Percentiles rank a stretch among this genome's conserved stretches.
These are phyloP conservation scores for Accipiter fasciatus DNA, from an alignment of 2,797 vertebrate genomes.

Conservation along the genomic window DNA sequence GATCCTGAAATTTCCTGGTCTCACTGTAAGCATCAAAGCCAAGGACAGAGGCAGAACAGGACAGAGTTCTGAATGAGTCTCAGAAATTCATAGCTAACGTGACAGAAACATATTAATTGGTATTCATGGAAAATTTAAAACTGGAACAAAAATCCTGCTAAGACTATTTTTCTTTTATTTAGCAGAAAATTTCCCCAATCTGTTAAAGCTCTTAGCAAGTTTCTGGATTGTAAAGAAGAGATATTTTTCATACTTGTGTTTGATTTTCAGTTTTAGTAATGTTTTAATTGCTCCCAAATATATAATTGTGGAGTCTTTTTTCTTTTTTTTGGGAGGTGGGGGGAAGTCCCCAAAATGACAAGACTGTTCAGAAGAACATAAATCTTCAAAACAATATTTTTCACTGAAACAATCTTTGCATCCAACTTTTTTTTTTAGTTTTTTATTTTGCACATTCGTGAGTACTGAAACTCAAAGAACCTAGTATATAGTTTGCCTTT, in stretches of 20 bases:
- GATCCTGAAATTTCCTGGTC: background rate
- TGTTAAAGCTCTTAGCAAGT: background rate
- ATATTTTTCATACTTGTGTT: background rate
- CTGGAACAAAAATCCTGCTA: background rate
- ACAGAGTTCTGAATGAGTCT: background rate
- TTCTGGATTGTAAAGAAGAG: background rate
- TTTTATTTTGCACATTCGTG: background rate
- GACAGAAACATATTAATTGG: background rate
- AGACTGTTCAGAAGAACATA: background rate
- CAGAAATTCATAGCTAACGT: background rate
- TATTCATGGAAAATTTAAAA: background rate
- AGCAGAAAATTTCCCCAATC: background rate
- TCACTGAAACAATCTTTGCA: background rate
- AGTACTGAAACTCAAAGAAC: background rate
- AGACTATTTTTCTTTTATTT: background rate
- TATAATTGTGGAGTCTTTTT: background rate
- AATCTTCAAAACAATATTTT: background rate
- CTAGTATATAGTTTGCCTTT: background rate
- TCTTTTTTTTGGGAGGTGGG: too few relatives aligned
- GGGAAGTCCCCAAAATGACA: background rate
- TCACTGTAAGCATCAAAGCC: background rate
- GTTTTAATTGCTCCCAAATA: background rate
- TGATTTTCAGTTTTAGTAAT: background rate
- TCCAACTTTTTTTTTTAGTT: background rate
- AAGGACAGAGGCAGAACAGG: background rate